phyloP scores from a whole-genome alignment of 2,888 invertebrate species.

The Nasonovia ribisnigri region DNA sequence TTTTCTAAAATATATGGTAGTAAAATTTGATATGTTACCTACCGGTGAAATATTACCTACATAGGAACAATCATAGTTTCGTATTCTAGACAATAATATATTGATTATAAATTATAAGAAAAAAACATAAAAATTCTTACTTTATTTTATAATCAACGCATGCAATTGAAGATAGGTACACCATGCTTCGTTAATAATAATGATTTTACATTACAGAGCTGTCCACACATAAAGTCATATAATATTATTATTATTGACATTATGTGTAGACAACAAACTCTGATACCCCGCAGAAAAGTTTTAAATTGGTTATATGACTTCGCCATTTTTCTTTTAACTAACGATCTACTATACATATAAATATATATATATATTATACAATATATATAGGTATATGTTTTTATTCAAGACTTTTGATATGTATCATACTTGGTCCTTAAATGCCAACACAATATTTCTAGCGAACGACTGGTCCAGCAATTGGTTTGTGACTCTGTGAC shows the following conservation, averaged over 20 bases:
- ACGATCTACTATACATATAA: neutral
- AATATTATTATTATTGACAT: no score
- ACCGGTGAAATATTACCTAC: neutral
- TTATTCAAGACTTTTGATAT: neutral
- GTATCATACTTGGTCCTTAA: no score
- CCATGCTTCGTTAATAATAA: neutral
- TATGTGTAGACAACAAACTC: no score
- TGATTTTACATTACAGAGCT: neutral
- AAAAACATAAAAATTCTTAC: neutral
- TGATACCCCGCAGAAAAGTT: neutral
- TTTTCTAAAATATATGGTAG: neutral
- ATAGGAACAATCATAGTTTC: no score
- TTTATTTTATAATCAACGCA: neutral
- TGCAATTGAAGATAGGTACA: neutral
- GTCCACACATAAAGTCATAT: no score
- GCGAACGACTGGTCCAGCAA: neutral
- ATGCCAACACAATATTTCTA: neutral
- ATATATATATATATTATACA: no score
- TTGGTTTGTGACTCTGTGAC: neutral
- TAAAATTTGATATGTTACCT: neutral
- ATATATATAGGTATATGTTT: neutral
- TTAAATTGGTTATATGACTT: neutral
- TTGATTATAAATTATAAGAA: neutral
- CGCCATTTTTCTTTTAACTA: neutral
- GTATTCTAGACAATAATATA: no score